Evolutionary conservation across 1,140 invertebrate genomes (phyloP).

Genomic region (Rhysida immarginata): DNA sequence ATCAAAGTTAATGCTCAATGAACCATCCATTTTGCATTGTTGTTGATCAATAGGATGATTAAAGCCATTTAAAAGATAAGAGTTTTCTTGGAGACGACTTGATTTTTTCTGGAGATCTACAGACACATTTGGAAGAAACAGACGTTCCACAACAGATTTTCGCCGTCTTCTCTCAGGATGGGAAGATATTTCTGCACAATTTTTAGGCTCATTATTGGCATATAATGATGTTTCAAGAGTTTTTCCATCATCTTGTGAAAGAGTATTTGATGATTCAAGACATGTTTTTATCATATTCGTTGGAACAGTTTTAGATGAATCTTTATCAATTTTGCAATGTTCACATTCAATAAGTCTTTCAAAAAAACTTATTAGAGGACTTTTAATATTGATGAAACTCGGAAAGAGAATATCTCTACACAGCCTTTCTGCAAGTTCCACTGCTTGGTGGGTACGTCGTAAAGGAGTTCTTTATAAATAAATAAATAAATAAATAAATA

Average conservation of each 20-base stretch:
- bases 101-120: neutral
- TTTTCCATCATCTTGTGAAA: no score
- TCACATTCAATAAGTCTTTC: neutral
- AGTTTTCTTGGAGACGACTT: no score
- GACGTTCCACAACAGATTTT: constrained; percentile 12
- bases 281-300: no score
- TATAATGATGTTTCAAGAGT: no score
- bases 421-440: constrained; percentile 39
- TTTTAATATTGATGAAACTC: neutral
- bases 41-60: no score
- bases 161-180: no score
- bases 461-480: constrained; percentile 29
- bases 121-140: constrained; percentile 6
- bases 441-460: constrained; percentile 46
- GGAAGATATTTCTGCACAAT: no score
- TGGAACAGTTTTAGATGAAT: neutral
- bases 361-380: neutral
- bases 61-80: no score
- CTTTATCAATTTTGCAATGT: constrained; percentile 9
- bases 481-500: neutral
- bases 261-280: no score
- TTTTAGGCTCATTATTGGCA: no score
- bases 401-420: constrained; percentile 52
- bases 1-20: no score
- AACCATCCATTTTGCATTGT: no score